phyloP scores from a whole-genome alignment of 2,797 vertebrate genomes.

The Phylloscopus collybita region DNA sequence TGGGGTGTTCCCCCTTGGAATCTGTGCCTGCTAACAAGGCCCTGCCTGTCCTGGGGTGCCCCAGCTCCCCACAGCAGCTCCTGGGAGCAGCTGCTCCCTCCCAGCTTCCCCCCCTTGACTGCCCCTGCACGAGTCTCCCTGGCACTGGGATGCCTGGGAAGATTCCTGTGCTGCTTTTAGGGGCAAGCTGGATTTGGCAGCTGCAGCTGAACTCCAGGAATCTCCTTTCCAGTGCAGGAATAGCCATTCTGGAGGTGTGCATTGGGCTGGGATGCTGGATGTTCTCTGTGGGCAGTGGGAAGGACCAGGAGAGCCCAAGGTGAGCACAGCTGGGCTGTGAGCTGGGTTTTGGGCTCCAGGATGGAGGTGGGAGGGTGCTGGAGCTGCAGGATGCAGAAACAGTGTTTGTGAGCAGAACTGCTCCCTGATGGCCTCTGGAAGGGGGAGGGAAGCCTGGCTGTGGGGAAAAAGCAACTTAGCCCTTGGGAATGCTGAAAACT shows the following conservation, averaged over 20 bases:
- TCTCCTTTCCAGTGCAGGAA: not conserved
- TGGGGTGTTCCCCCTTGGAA: not conserved
- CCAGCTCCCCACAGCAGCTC: not conserved
- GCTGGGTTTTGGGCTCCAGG: not conserved
- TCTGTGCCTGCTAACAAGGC: not conserved
- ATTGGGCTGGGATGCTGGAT: not conserved
- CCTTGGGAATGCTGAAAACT: not conserved
- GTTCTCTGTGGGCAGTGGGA: not conserved
- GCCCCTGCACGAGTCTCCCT: not conserved
- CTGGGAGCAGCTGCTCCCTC: not conserved
- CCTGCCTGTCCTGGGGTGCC: not conserved
- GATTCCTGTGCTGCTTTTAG: not conserved
- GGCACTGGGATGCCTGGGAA: not conserved
- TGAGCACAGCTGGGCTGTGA: not conserved
- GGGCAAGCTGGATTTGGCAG: not conserved
- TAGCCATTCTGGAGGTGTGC: rapidly evolving
- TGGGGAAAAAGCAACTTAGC: not conserved
- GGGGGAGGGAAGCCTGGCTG: not conserved
- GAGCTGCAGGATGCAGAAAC: not conserved
- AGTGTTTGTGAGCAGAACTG: not conserved
- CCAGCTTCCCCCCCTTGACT: not conserved
- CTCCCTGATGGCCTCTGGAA: not conserved
- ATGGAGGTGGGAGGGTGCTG: not conserved
- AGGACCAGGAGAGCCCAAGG: not conserved
- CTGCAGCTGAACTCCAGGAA: not conserved